phyloP scores from a whole-genome alignment of 1,140 invertebrate genomes.

The Neelides sp. region DNA sequence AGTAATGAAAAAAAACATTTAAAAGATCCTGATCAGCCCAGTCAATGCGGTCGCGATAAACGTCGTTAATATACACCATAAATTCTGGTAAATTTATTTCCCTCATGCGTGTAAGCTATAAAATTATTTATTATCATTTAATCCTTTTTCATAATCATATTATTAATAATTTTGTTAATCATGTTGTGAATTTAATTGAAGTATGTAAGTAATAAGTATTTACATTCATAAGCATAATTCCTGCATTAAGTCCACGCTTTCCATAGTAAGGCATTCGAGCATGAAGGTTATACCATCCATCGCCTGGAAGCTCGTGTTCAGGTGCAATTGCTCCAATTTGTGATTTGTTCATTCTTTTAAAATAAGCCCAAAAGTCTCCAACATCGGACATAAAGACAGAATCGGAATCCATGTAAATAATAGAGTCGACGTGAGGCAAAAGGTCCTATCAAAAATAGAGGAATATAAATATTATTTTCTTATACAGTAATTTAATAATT shows the following conservation, averaged over 20 bases:
- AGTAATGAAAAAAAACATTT: conserved; percentile 86
- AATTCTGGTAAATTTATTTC: conserved; percentile 70
- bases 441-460: conserved; percentile 49
- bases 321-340: conserved; percentile 77
- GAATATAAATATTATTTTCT: neutral
- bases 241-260: conserved; percentile 79
- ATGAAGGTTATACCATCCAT: conserved; percentile 92
- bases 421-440: conserved; percentile 61
- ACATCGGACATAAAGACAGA: conserved; percentile 71
- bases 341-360: conserved; percentile 65
- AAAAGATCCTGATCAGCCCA: conserved; percentile 98
- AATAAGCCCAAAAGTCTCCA: conserved; percentile 68
- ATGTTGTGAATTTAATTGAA: too few relatives aligned
- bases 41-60: conserved; percentile 73
- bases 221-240: conserved; percentile 96
- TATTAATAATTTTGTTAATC: too few relatives aligned
- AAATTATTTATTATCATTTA: too few relatives aligned
- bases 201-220: too few relatives aligned
- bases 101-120: conserved; percentile 77
- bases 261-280: conserved; percentile 89
- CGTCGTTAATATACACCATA: conserved; percentile 67
- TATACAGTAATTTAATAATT: conserved; percentile 15
- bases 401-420: conserved; percentile 90
- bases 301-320: conserved; percentile 79
- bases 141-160: too few relatives aligned